Evolutionary conservation across 2,888 invertebrate genomes (phyloP).

Genomic region (Drosophila anceps): DNA sequence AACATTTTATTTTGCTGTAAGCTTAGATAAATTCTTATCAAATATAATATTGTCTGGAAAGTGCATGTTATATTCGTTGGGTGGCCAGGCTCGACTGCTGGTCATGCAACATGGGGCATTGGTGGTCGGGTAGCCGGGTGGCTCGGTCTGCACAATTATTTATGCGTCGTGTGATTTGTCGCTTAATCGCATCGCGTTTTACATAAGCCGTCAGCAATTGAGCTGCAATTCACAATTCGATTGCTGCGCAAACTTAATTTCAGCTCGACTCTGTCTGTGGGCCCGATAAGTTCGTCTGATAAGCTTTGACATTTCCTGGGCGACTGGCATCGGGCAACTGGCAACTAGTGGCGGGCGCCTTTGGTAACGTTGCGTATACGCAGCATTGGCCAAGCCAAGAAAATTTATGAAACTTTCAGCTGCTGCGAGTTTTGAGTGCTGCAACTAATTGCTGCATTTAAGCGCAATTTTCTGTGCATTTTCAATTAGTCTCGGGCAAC

Average conservation of each 20-base stretch:
- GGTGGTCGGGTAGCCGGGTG: not conserved
- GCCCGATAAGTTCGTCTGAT: conserved; percentile 46
- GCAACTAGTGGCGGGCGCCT: conserved; percentile 13
- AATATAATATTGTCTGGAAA: not conserved
- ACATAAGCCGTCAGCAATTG: conserved; percentile 45
- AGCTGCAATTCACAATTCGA: conserved; percentile 39
- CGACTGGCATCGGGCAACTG: conserved; percentile 1
- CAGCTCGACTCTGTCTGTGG: conserved; percentile 15
- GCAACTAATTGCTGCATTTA: conserved; percentile 43
- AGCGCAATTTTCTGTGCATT: conserved; percentile 29
- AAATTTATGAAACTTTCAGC: conserved; percentile 8
- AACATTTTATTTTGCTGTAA: too few species aligned
- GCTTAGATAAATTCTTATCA: too few species aligned
- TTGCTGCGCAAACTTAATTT: conserved; percentile 21
- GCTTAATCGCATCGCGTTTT: conserved; percentile 43
- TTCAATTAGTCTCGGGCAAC: conserved; percentile 2
- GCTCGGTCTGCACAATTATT: conserved; percentile 39
- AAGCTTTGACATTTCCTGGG: conserved; percentile 45
- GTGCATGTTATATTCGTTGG: not conserved
- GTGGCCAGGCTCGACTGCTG: too few species aligned
- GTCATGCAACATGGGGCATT: not conserved
- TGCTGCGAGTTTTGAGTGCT: conserved; percentile 10
- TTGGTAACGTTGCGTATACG: conserved; percentile 38
- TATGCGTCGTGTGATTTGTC: conserved; percentile 61
- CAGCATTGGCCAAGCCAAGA: conserved; percentile 17